phyloP scores from a whole-genome alignment of 2,888 invertebrate genomes.

The Baronia brevicornis region DNA sequence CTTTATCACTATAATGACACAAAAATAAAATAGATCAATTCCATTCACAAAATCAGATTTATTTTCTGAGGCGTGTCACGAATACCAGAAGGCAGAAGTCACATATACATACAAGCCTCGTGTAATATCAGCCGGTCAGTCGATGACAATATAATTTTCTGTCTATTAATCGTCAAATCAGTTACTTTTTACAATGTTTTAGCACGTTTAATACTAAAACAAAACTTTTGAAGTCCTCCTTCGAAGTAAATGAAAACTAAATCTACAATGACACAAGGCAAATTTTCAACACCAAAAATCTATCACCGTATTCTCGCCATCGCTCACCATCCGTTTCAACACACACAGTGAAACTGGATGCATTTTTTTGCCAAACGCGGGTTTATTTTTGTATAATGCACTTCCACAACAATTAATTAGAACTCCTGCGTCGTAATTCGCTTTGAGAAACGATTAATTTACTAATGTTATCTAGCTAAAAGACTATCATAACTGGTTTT shows the following conservation, averaged over 20 bases:
- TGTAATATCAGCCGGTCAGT: slow-evolving; percentile 77
- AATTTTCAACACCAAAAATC: slow-evolving; percentile 75
- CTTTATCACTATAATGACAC: slow-evolving; percentile 71
- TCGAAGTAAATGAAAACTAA: slow-evolving; percentile 58
- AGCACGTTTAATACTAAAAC: slow-evolving; percentile 59
- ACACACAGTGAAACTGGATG: slow-evolving; percentile 63
- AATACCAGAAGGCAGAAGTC: slow-evolving; percentile 74
- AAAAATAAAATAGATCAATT: slow-evolving; percentile 67
- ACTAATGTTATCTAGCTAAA: slow-evolving; percentile 73
- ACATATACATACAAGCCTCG: slow-evolving; percentile 76
- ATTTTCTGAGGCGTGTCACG: slow-evolving; percentile 76
- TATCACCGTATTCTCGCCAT: slow-evolving; percentile 76
- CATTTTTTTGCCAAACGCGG: slow-evolving; percentile 73
- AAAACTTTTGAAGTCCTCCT: slow-evolving; percentile 54
- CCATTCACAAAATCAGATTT: slow-evolving; percentile 71
- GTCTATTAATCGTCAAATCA: slow-evolving; percentile 61
- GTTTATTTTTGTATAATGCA: slow-evolving; percentile 61
- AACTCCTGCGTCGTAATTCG: slow-evolving; percentile 56
- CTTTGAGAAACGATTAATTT: slow-evolving; percentile 68
- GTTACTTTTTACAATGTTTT: slow-evolving; percentile 49
- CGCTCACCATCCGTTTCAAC: slow-evolving; percentile 74
- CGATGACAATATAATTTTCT: slow-evolving; percentile 73
- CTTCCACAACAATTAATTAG: slow-evolving; percentile 67
- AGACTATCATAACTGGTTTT: slow-evolving; percentile 79
- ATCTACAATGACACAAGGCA: slow-evolving; percentile 72